A percentile compares a stretch with the other conserved stretches of the same genome.
Evolutionary conservation across 2,888 invertebrate species (phyloP).

Genomic region (Drosophila barbarae): DNA sequence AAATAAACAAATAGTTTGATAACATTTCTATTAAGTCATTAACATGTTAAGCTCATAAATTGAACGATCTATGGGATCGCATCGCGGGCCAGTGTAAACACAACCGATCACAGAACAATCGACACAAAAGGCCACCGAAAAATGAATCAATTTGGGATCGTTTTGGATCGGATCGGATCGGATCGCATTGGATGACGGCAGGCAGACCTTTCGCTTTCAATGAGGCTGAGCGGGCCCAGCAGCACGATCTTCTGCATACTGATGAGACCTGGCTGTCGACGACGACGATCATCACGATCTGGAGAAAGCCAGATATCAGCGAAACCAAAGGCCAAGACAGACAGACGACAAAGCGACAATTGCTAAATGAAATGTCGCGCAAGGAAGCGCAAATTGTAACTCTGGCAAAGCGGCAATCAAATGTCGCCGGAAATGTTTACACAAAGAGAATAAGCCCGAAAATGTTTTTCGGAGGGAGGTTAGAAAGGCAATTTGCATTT

Average conservation of each 20-base stretch:
- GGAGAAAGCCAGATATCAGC: conserved; percentile 57
- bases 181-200: conserved; percentile 4
- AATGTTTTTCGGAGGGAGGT: conserved; percentile 19
- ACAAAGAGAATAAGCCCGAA: conserved; percentile 36
- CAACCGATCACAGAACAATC: conserved; percentile 31
- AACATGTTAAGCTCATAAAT: conserved; percentile 57
- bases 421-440: conserved; percentile 50
- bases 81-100: conserved; percentile 27
- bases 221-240: conserved; percentile 41
- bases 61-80: conserved; percentile 37
- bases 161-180: conserved; percentile 26
- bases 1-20: conserved; percentile 43
- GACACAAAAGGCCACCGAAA: conserved; percentile 38
- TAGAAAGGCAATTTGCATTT: conserved; percentile 71
- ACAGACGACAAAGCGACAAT: conserved; percentile 56
- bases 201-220: conserved; percentile 68
- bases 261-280: conserved; percentile 45
- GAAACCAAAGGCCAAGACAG: conserved; percentile 21
- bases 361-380: conserved; percentile 62
- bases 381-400: conserved; percentile 56
- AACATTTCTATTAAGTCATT: conserved; percentile 60
- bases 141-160: conserved; percentile 60
- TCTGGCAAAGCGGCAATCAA: conserved; percentile 33
- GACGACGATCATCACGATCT: conserved; percentile 59
- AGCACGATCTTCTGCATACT: conserved; percentile 64